Evolutionary conservation across 2,113 vertebrate genomes (phyloP), one percentile per base, ranked within the genome.

Genomic region (Hemicordylus capensis): DNA sequence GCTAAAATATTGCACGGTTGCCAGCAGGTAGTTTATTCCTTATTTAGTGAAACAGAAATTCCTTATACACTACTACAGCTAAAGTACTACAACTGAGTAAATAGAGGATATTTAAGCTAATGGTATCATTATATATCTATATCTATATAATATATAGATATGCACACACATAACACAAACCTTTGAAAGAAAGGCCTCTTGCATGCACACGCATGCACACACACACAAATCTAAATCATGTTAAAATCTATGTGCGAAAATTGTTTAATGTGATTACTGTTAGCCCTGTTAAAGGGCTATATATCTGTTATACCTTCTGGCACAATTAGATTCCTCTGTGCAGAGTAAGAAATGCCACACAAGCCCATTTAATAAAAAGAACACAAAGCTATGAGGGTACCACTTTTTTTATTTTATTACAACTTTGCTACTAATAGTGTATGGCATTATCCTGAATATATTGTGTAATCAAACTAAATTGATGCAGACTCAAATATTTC

Each of bases 21-120:
- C 96, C 96, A 97, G 97, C 96, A 96, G 97, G 97, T 96, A 93
- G 96, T 97, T 98, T 97, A 97, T 97, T 97, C 95, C 95, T 90
- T 89, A 95, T 95, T 95, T 94, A 91, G 96, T 92, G 88, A 93
- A 95, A 96, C 93, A 96, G 92, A 94, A 94, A 92, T 83, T 86
- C 86, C 87, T 85, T 87, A 88, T 19, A 1, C 1, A 72, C 83
- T 87, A 81, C 75, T 59, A 86, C 90, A 92, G 66, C 77, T 76
- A n/a, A n/a, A n/a, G n/a, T n/a, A n/a, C n/a, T n/a, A n/a, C n/a
- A n/a, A n/a, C n/a, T n/a, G n/a, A n/a, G n/a, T n/a, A n/a, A 28
- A 87, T 34, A 85, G 1, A 61, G 77, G 0, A 15, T 78, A 85
- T 80, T 51, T 48, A 14, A 19, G 0, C 39, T 75, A 8, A 69